These are phyloP conservation scores for Liparis tanakae DNA, from an alignment of 2,797 vertebrate genomes.

Conservation along the genomic window DNA sequence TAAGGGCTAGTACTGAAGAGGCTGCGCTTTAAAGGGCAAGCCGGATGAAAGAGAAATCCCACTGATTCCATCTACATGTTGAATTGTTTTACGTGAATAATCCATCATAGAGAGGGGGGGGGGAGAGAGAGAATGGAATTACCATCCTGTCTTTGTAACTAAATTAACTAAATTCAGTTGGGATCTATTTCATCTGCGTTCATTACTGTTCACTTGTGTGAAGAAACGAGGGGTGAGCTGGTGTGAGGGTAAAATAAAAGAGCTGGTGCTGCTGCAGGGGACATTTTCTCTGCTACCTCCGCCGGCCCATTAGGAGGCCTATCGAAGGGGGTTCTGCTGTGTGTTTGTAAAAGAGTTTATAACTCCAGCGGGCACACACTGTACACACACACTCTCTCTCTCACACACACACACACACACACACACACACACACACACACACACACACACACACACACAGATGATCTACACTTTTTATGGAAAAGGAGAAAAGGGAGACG, in stretches of 20 bases:
- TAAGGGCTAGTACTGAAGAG: conserved; percentile 80
- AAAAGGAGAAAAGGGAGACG: conserved; percentile 60
- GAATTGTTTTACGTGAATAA: conserved; percentile 34
- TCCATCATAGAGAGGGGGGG: conserved; percentile 37
- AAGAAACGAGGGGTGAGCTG: conserved; percentile 33
- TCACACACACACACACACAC: conserved; percentile 17
- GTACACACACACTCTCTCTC: conserved; percentile 34
- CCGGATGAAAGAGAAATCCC: conserved; percentile 55
- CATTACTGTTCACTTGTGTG: conserved; percentile 52
- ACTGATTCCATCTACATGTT: conserved; percentile 53
- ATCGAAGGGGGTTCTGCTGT: conserved; percentile 61
- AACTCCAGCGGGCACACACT: conserved; percentile 79
- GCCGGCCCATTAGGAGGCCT: conserved; percentile 76
- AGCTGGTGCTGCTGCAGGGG: conserved; percentile 60
- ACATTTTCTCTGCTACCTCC: conserved; percentile 74
- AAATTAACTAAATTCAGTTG: conserved; percentile 48
- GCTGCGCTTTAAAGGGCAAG: conserved; percentile 55
- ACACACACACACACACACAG: conserved; percentile 23
- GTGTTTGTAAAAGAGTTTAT: conserved; percentile 60
- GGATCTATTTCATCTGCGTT: conserved; percentile 51
- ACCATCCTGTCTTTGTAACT: conserved; percentile 40
- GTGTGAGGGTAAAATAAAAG: conserved; percentile 48
- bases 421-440: conserved; percentile 18
- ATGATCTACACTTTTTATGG: conserved; percentile 57
- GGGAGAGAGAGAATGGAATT: conserved; percentile 48